Evolutionary conservation across 2,888 invertebrate species (phyloP), one percentile per base, ranked within the genome.

Genomic region (Drosophila buzzatii): DNA sequence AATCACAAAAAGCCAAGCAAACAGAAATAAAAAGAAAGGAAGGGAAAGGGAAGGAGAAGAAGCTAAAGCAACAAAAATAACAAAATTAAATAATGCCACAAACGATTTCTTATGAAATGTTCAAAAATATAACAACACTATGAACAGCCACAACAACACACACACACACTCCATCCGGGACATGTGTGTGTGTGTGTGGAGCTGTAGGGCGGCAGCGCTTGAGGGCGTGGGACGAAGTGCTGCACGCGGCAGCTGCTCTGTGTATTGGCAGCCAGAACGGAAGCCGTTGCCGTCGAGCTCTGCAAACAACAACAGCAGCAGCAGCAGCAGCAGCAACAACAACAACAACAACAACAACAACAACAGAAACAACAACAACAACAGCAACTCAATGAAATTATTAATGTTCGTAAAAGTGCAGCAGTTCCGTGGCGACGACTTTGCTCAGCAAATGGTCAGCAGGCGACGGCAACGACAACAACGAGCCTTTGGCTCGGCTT

Each of bases 381-480:
- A n/a, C n/a, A n/a, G n/a, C n/a, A n/a, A 72, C 74, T 76, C 85
- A 85, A 85, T 87, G 82, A 85, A 85, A 87, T 87, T 85, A 85
- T 85, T 85, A 85, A 87, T 87, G 85, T 81, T 76, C 78, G 70
- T 37, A 76, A 74, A 84, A 82, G 63, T 86, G 84, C 86, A 85
- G 80, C 12, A 20, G 20, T 51, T 66, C 51, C 5, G n/a, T 12
- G 41, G 27, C 2, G 55, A 39, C 61, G 33, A 49, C 58, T 70
- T 70, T 60, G 78, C 65, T 70, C 68, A 55, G 62, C 73, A 70
- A 65, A 64, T 72, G 64, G 65, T 49, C 72, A 81, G 57, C 76
- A 70, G 39, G 58, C n/a, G 41, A 41, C 20, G 39, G 6, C 63
- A 69, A 73, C 55, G 66, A 27, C 27, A 27, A 6, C 27, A 6